Evolutionary conservation across 2,797 vertebrate genomes (phyloP), one percentile per base, ranked within the genome.

Genomic region (Botia kubotai): DNA sequence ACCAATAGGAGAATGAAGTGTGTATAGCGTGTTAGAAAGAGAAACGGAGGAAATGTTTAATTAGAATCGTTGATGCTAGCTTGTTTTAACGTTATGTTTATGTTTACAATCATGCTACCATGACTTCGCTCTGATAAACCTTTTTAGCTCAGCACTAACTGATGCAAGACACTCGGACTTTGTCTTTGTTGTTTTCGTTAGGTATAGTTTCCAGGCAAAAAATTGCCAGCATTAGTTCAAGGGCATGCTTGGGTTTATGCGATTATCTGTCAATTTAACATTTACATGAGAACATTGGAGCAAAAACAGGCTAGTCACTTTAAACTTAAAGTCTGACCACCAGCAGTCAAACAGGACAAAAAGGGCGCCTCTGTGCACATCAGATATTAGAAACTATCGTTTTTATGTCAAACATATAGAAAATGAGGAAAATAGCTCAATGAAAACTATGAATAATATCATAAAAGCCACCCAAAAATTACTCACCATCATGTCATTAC

Each of bases 391-490:
- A 87, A 88, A 87, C 76, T 74, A 63, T 68, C 36, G 72, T 86
- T 87, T 87, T 84, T 86, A 70, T 86, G 83, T 46, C 43, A 46
- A 85, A 88, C 86, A 86, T 88, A 87, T 84, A 85, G 87, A 79
- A 82, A 87, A 88, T 85, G 85, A 81, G 75, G 85, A 88, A 89
- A 81, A 88, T 83, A 85, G 76, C 90, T 92, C 88, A 89, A 92
- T 92, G 91, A 90, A 90, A 88, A 66, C 62, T 21, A 13, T 74
- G 16, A 52, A 52, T 52, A 16, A 5, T 33, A 33, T 33, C 50
- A 52, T 4, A 52, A 52, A 52, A 89, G 36, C 86, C 85, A 73
- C 43, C 43, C 10, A 46, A 10, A 46, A 46, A 46, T 39, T 39
- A 39, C 36, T 39, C 36, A 7, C 6, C 36, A 2, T 46, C 10